Evolutionary conservation across 2,113 vertebrate species (phyloP).

Genomic region (Pterocles burchelli): DNA sequence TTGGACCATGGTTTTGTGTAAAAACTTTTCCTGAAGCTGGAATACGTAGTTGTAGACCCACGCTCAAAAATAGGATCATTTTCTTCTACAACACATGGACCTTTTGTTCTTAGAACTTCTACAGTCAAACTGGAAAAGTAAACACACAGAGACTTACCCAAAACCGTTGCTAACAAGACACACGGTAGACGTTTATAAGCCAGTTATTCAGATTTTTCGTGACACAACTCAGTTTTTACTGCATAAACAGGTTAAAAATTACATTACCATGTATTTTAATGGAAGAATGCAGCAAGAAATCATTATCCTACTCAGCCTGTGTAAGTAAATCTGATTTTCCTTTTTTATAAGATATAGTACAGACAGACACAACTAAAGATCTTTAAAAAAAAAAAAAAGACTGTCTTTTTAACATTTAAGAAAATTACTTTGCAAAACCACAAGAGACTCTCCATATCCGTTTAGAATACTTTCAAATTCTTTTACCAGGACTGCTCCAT

Average conservation of each 20-base stretch:
- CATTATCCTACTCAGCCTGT: neutral
- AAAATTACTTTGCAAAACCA: neutral
- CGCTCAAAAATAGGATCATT: constrained; percentile 97
- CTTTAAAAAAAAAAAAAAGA: neutral
- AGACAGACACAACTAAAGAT: neutral
- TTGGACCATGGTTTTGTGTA: constrained; percentile 94
- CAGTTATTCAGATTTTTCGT: neutral
- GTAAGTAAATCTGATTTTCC: neutral
- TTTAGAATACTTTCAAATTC: neutral
- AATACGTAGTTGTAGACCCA: constrained; percentile 96
- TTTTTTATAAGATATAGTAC: neutral
- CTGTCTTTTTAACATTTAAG: neutral
- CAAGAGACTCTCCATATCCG: neutral
- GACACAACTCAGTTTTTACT: neutral
- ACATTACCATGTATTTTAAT: neutral
- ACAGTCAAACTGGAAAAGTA: constrained; percentile 89
- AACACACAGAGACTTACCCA: neutral
- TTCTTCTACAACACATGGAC: constrained; percentile 86
- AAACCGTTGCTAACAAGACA: neutral
- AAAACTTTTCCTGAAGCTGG: constrained; percentile 90
- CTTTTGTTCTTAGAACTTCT: constrained; percentile 90
- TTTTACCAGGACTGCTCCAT: neutral
- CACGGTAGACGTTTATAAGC: neutral
- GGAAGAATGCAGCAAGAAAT: neutral
- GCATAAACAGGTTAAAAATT: neutral